Evolutionary conservation across 2,888 invertebrate genomes (phyloP).

Genomic region (Pristionchus japonicus): DNA sequence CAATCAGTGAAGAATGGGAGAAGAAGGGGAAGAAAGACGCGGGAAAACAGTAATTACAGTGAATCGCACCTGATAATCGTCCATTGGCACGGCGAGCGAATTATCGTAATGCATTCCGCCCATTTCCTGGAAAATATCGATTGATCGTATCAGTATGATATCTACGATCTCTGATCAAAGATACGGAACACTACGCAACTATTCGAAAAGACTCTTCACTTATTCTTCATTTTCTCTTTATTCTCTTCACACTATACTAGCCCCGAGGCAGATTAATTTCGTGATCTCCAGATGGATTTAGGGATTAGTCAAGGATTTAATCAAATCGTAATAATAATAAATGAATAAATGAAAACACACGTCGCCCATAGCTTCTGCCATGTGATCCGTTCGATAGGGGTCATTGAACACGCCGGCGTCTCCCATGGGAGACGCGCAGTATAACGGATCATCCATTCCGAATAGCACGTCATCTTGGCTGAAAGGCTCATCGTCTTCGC

Average conservation of each 20-base stretch:
- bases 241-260: too few relatives aligned
- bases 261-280: too few relatives aligned
- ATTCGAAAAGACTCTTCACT: neutral
- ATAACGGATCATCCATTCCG: neutral
- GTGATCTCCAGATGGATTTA: too few relatives aligned
- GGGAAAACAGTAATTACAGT: neutral
- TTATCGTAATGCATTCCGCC: conserved; percentile 36
- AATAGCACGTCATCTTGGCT: conserved; percentile 34
- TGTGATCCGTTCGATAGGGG: neutral
- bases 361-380: neutral
- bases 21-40: neutral
- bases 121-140: neutral
- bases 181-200: neutral
- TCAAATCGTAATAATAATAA: neutral
- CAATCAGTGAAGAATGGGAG: neutral
- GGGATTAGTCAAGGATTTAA: too few relatives aligned
- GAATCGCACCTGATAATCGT: conserved; percentile 40
- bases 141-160: neutral
- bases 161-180: neutral
- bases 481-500: conserved; percentile 3
- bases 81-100: conserved; percentile 44
- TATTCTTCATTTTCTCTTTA: too few relatives aligned
- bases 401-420: neutral
- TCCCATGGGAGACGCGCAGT: neutral
- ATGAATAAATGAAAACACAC: neutral